phyloP scores from a whole-genome alignment of 2,888 invertebrate genomes.

The Limnephilus marmoratus region DNA sequence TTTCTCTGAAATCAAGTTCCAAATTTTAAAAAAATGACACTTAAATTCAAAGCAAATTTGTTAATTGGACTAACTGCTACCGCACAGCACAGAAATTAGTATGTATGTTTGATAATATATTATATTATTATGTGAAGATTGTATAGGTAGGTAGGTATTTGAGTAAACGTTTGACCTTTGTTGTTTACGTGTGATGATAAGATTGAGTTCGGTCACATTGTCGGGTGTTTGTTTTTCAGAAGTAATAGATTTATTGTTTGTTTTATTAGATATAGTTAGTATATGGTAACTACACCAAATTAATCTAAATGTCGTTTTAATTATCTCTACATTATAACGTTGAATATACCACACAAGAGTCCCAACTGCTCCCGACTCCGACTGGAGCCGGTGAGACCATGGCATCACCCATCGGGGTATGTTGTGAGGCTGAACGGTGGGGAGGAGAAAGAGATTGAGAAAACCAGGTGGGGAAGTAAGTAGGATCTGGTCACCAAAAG shows the following conservation, averaged over 20 bases:
- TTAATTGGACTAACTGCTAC: neutral
- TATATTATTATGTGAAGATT: neutral
- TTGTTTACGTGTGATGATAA: conserved; percentile 21
- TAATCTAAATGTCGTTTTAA: neutral
- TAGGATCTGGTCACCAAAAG: too few relatives aligned
- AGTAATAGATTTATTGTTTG: neutral
- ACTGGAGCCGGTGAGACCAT: too few relatives aligned
- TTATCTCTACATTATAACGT: neutral
- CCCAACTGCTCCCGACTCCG: too few relatives aligned
- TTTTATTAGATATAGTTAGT: neutral
- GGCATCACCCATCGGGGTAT: too few relatives aligned
- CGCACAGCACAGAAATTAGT: neutral
- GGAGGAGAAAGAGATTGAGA: too few relatives aligned
- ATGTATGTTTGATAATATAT: neutral
- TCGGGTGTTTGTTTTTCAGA: neutral
- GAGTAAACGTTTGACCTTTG: conserved; percentile 24
- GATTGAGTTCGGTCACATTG: conserved; percentile 35
- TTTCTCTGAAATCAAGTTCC: too few relatives aligned
- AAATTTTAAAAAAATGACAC: too few relatives aligned
- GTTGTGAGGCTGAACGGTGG: too few relatives aligned
- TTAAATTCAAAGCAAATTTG: too few relatives aligned
- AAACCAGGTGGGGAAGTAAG: too few relatives aligned
- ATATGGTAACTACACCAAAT: neutral
- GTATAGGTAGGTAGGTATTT: neutral
- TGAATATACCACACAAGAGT: too few relatives aligned